Evolutionary conservation across 1,140 invertebrate genomes (phyloP), one percentile per base, ranked within the genome.

Genomic region (Vollenhovia emeryi): DNA sequence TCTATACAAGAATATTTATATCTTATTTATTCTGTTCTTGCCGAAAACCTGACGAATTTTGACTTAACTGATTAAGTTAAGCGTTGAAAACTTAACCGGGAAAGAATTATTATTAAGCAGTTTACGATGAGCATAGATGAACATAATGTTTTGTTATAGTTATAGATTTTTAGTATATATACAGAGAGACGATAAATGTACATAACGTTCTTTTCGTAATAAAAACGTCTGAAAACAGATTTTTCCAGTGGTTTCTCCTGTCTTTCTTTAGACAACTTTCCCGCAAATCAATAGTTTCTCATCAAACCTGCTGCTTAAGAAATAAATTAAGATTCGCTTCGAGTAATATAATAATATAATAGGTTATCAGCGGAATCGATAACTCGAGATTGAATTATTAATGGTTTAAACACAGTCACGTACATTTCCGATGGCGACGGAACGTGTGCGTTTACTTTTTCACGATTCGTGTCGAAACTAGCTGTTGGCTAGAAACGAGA

Each of bases 171-270:
- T 66, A 89, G 83, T 89, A 75, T 7, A 24, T 57, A 74, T 33
- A 50, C 66, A 50, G 18, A 79, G 59, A 87, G 50, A 55, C 59
- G 71, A 60, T 59, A 86, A 86, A 86, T 92, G 91, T 92, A 92
- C 71, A 92, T 45, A 92, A 91, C 40, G 84, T 87, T 91, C 79
- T 60, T 91, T 91, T 92, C 59, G 18, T 90, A 91, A 90, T 91
- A 91, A 91, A 92, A 90, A 18, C 3, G n/a, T 62, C 18, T 64
- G 11, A 80, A 83, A 78, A 52, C 2, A 50, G 13, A 57, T 2
- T 48, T 48, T 55, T 66, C 2, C 7, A 21, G 30, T 62, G 11
- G 1, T 9, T 50, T 9, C 18, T 40, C 27, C 18, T 43, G 3
- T 11, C 66, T 11, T 55, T 36, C 45, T 21, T 57, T 18, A 33